phyloP scores from a whole-genome alignment of 2,797 vertebrate genomes.

The Lepus oiostolus region DNA sequence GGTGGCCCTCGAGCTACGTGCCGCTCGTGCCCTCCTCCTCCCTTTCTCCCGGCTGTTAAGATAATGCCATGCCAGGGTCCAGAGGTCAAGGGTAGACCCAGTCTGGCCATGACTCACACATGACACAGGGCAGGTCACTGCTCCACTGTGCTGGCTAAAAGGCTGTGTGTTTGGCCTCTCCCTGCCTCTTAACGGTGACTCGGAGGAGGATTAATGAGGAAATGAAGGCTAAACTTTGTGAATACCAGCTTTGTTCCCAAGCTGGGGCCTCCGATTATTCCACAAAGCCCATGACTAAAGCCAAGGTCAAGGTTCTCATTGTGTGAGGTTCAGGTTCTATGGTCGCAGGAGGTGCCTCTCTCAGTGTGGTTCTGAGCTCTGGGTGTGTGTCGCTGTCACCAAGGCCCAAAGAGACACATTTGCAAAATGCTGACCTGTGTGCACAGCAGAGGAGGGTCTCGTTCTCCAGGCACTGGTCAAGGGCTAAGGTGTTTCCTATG shows the following conservation, averaged over 20 bases:
- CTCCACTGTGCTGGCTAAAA: background rate
- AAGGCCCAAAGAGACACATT: background rate
- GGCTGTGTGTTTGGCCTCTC: background rate
- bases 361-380: background rate
- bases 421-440: background rate
- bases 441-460: fast-evolving
- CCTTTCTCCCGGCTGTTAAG: too few relatives aligned
- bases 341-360: background rate
- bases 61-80: background rate
- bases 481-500: background rate
- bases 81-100: background rate
- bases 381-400: fast-evolving
- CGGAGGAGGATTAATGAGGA: background rate
- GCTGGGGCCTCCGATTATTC: background rate
- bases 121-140: background rate
- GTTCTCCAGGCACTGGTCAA: background rate
- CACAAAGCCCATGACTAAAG: background rate
- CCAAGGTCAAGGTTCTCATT: background rate
- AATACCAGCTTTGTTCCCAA: background rate
- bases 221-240: background rate
- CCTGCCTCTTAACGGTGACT: background rate
- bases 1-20: background rate
- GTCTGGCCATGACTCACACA: background rate
- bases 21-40: background rate
- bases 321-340: background rate